A percentile compares a stretch with the other conserved stretches of the same genome.
Conservation (phyloP, 2,888 invertebrate species). For the Serripes groenlandicus region DNA sequence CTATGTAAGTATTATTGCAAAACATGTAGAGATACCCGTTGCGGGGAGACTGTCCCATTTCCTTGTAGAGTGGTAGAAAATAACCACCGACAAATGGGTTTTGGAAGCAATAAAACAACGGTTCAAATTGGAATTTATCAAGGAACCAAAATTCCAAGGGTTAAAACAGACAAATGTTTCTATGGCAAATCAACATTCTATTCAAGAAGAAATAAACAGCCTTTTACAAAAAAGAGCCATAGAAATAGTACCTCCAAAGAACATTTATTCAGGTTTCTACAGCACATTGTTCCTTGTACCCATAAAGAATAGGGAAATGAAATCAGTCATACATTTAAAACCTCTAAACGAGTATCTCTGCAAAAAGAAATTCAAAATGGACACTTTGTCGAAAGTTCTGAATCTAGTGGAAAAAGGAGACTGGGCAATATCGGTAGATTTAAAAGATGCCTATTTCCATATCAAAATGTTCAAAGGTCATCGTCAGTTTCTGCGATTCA, state of each 20-base stretch:
- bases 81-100: slow-evolving; percentile 22
- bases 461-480: slow-evolving; percentile 45
- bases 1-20: slow-evolving; percentile 27
- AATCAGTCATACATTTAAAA: slow-evolving; percentile 55
- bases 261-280: slow-evolving; percentile 51
- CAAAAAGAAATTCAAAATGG: slow-evolving; percentile 64
- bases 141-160: slow-evolving; percentile 10
- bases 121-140: slow-evolving; percentile 39
- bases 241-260: slow-evolving; percentile 36
- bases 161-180: slow-evolving; percentile 32
- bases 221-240: slow-evolving; percentile 49
- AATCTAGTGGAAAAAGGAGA: slow-evolving; percentile 53
- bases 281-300: slow-evolving; percentile 48
- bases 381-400: slow-evolving; percentile 41
- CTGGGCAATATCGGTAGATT: slow-evolving; percentile 53
- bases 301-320: slow-evolving; percentile 43
- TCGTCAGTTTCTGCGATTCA: slow-evolving; percentile 49
- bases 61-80: slow-evolving; percentile 22
- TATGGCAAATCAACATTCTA: background rate
- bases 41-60: slow-evolving; percentile 31
- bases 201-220: slow-evolving; percentile 35
- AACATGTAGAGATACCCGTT: slow-evolving; percentile 41
- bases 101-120: slow-evolving; percentile 18
- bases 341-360: slow-evolving; percentile 63
- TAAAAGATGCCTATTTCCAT: slow-evolving; percentile 54